A percentile compares a stretch with the other conserved stretches of the same genome.
Conservation (phyloP, 1,140 invertebrate species). For the Catajapyx aquilonaris region DNA sequence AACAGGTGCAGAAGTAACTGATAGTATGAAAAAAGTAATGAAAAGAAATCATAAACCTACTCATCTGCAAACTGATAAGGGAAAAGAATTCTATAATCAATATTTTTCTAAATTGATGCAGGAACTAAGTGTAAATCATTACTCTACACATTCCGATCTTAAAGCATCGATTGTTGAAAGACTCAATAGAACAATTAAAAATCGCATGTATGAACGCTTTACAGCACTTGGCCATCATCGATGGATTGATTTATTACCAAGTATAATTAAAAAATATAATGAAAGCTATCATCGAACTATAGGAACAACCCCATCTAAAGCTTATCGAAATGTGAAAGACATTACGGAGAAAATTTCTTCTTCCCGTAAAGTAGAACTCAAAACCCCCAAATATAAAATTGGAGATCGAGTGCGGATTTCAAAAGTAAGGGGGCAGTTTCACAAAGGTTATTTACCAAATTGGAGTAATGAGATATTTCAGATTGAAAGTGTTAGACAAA, state of each 20-base stretch:
- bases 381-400: conserved; percentile 14
- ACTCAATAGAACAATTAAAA: conserved; percentile 24
- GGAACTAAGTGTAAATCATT: conserved; percentile 20
- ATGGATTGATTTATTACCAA: conserved; percentile 18
- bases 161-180: conserved; percentile 25
- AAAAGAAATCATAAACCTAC: conserved; percentile 15
- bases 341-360: conserved; percentile 10
- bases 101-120: conserved; percentile 15
- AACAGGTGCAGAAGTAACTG: conserved; percentile 12
- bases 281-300: conserved; percentile 21
- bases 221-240: conserved; percentile 19
- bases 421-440: conserved; percentile 18
- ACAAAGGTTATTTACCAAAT: conserved; percentile 21
- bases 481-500: conserved; percentile 14
- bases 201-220: conserved; percentile 23
- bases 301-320: conserved; percentile 17
- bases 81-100: conserved; percentile 22
- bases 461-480: conserved; percentile 21
- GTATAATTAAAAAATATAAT: conserved; percentile 22
- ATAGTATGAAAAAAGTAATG: conserved; percentile 14
- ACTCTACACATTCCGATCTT: conserved; percentile 19
- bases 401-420: conserved; percentile 18
- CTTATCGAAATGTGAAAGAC: conserved; percentile 16
- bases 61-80: conserved; percentile 23
- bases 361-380: conserved; percentile 9